These are phyloP conservation scores for Delia radicum DNA, from an alignment of 1,140 invertebrate species.

Conservation along the genomic window DNA sequence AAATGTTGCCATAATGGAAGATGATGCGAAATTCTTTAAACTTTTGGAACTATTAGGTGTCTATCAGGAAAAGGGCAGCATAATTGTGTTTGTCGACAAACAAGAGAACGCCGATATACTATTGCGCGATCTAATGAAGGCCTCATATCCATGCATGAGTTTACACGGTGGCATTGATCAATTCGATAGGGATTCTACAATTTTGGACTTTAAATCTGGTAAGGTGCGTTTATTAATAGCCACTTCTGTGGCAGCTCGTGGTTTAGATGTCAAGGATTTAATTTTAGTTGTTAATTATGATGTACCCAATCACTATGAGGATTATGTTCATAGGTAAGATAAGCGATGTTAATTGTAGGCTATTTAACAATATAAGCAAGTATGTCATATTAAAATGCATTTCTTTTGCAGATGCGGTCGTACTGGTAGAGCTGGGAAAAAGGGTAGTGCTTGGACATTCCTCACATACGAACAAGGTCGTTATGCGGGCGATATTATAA, in stretches of 20 bases:
- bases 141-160: constrained; percentile 93
- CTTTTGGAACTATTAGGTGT: constrained; percentile 92
- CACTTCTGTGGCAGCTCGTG: constrained; percentile 95
- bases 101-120: constrained; percentile 96
- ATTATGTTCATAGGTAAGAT: constrained; percentile 86
- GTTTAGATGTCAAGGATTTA: constrained; percentile 96
- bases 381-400: not conserved
- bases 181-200: constrained; percentile 97
- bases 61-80: constrained; percentile 91
- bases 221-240: constrained; percentile 83
- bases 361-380: not conserved
- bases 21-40: constrained; percentile 98
- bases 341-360: not conserved
- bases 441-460: constrained; percentile 96
- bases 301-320: constrained; percentile 99
- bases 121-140: constrained; percentile 94
- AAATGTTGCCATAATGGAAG: constrained; percentile 89
- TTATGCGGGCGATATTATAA: constrained; percentile 90
- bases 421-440: constrained; percentile 93
- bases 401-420: constrained; percentile 76
- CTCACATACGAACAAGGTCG: constrained; percentile 91
- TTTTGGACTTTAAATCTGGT: constrained; percentile 96
- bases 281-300: constrained; percentile 99
- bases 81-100: constrained; percentile 98
- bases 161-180: constrained; percentile 99